phyloP scores from a whole-genome alignment of 2,888 invertebrate species.

The Leptothorax acervorum region DNA sequence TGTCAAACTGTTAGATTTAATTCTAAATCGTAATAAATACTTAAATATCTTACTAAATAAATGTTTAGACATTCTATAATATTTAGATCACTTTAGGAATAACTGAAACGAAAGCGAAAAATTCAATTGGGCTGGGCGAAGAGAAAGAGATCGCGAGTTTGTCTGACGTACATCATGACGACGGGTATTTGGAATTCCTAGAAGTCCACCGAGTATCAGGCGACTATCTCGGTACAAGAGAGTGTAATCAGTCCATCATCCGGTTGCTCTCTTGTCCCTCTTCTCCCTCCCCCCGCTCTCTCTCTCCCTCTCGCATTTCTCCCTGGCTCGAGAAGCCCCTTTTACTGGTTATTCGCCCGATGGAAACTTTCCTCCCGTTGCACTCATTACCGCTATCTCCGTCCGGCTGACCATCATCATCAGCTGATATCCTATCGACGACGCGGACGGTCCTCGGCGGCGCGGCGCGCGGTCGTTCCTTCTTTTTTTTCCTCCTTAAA shows the following conservation, averaged over 20 bases:
- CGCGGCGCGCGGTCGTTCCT: conserved; percentile 48
- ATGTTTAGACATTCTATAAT: not conserved
- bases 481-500: conserved; percentile 43
- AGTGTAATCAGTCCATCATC: conserved; percentile 73
- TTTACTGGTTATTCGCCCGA: conserved; percentile 79
- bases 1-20: not conserved
- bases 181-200: conserved; percentile 68
- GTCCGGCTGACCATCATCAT: conserved; percentile 75
- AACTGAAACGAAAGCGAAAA: not conserved
- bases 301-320: not conserved
- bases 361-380: conserved; percentile 80
- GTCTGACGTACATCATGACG: conserved; percentile 11
- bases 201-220: conserved; percentile 64
- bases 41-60: not conserved
- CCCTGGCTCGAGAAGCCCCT: conserved; percentile 54
- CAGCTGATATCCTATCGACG: conserved; percentile 78
- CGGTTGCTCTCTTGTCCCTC: conserved; percentile 56
- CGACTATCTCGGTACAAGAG: conserved; percentile 66
- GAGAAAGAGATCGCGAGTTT: not conserved
- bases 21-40: not conserved
- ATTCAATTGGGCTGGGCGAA: not conserved
- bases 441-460: conserved; percentile 61
- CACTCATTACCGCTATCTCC: conserved; percentile 78
- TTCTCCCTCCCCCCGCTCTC: not conserved
- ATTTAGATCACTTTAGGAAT: not conserved